phyloP scores from a whole-genome alignment of 2,113 vertebrate genomes.

The Struthio camelus region DNA sequence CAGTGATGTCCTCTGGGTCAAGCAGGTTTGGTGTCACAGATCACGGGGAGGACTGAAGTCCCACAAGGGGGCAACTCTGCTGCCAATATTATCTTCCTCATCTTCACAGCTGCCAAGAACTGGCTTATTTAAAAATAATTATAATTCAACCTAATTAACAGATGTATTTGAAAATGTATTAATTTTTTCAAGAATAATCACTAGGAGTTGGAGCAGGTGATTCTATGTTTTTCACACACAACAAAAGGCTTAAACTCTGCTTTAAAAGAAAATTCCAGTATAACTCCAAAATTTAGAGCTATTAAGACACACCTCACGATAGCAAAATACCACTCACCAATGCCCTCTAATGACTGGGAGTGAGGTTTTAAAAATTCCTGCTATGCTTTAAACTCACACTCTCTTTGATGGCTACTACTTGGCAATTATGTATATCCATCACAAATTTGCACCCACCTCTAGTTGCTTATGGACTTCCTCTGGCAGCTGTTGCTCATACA shows the following conservation, averaged over 20 bases:
- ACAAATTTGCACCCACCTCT: conserved; percentile 76
- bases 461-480: conserved; percentile 86
- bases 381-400: background rate
- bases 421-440: background rate
- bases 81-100: background rate
- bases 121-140: conserved; percentile 57
- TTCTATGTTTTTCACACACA: conserved; percentile 44
- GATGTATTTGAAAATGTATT: conserved; percentile 49
- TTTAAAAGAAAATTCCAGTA: conserved; percentile 41
- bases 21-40: background rate
- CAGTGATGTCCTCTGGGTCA: background rate
- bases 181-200: conserved; percentile 18
- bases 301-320: background rate
- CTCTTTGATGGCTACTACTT: background rate
- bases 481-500: conserved; percentile 88
- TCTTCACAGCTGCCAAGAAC: conserved; percentile 31
- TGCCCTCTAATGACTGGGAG: conserved; percentile 36
- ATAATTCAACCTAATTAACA: conserved; percentile 57
- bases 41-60: background rate
- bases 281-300: background rate
- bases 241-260: conserved; percentile 58
- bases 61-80: background rate
- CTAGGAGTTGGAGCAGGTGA: conserved; percentile 27
- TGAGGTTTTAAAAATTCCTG: background rate
- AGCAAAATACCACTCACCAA: background rate